Percentiles rank a stretch among this genome's conserved stretches.
Conservation (phyloP, 2,888 invertebrate genomes). For the Trichopria drosophilae region DNA sequence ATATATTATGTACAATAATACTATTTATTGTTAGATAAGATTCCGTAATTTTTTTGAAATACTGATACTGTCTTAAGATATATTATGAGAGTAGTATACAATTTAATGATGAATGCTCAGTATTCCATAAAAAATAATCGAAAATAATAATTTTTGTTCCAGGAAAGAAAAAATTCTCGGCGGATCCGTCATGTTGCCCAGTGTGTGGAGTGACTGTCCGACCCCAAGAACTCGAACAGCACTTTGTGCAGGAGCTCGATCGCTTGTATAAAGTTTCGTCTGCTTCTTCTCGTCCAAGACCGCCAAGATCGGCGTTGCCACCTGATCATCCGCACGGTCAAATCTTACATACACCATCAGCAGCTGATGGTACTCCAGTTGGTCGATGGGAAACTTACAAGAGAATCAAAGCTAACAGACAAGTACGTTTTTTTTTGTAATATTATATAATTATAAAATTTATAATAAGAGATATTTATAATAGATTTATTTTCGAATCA, state of each 20-base stretch:
- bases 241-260: slow-evolving; percentile 79
- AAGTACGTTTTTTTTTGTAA: slow-evolving; percentile 59
- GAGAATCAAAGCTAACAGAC: slow-evolving; percentile 73
- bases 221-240: slow-evolving; percentile 80
- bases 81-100: background rate
- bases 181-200: slow-evolving; percentile 80
- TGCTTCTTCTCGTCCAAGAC: slow-evolving; percentile 49
- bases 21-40: no score
- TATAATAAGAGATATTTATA: no score
- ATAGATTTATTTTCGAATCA: no score
- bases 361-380: slow-evolving; percentile 61
- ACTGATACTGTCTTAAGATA: background rate
- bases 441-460: no score
- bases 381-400: slow-evolving; percentile 76
- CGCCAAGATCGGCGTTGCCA: slow-evolving; percentile 56
- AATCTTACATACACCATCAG: slow-evolving; percentile 55
- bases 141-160: slow-evolving; percentile 28
- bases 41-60: slow-evolving; percentile 8
- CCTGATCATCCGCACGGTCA: slow-evolving; percentile 52
- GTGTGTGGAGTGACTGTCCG: slow-evolving; percentile 85
- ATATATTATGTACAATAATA: no score
- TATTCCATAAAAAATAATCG: background rate
- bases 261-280: slow-evolving; percentile 66
- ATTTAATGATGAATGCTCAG: background rate
- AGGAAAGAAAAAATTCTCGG: slow-evolving; percentile 56